Percentiles rank a stretch among this genome's conserved stretches.
Evolutionary conservation across 2,797 vertebrate genomes (phyloP).

Genomic region (Silurus lanzhouensis): DNA sequence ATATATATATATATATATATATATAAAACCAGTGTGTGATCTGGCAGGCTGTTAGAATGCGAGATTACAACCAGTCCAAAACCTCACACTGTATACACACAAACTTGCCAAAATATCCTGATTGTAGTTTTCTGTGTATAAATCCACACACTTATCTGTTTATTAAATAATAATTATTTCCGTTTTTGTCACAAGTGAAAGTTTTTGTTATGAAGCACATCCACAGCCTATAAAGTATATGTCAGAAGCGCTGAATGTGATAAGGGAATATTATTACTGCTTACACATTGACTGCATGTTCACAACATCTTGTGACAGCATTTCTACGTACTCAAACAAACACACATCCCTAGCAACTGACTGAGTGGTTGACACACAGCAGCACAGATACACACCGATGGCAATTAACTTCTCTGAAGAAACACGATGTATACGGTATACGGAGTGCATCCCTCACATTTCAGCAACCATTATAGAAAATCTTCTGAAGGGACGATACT

Average conservation of each 20-base stretch:
- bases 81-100: no score
- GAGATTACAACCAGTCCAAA: no score
- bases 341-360: neutral
- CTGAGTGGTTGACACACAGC: no score
- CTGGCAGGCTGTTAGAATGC: no score
- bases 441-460: no score
- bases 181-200: no score
- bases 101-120: neutral
- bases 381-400: neutral
- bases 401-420: neutral
- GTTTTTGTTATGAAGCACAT: neutral
- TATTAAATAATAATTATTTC: no score
- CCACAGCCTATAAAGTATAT: neutral
- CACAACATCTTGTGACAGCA: neutral
- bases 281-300: neutral
- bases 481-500: no score
- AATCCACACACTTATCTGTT: neutral
- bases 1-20: no score
- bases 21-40: no score
- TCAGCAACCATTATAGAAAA: no score
- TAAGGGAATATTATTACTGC: neutral
- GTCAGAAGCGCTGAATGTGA: neutral
- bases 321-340: conserved; percentile 3
- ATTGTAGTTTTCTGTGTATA: neutral
- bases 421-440: neutral